Base-by-base conservation (phyloP, 37 sponge, comb jelly and placozoan genomes). In the Petrosia ficiformis region DNA sequence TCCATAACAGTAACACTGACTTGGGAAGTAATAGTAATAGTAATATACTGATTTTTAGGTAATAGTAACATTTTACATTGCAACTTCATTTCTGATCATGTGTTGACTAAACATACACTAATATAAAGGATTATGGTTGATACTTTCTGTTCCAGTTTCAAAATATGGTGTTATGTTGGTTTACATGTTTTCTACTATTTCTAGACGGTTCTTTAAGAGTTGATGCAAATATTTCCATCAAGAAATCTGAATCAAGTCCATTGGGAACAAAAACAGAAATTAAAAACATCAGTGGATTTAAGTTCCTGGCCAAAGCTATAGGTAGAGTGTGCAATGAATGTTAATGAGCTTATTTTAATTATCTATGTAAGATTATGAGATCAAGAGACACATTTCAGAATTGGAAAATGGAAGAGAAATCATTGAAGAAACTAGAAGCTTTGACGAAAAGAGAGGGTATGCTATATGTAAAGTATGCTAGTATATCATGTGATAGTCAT, bases 141-240 rank as follows among this genome's bases (percentile, higher is more conserved):
- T n/a, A n/a, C n/a, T n/a, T n/a, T n/a, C n/a, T n/a, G n/a, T n/a
- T n/a, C n/a, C n/a, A n/a, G n/a, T n/a, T n/a, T n/a, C n/a, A n/a
- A n/a, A 19, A 14, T 19, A 14, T 14, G 54, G 54, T 8, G 54
- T 48, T 48, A 48, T 48, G 8, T 8, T 48, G 14, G 14, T 48
- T 48, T 19, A 19, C 54, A 48, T 48, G 8, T 19, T 48, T 48
- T 19, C 14, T 48, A 48, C 14, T 48, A 48, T 48, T 52, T 44
- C 11, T 61, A 70, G 80, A 77, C 16, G 90, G 80, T 4, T 78
- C 90, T 19, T 40, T 89, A 33, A 70, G 90, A 19, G 90, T 89
- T 57, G 90, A 89, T 58, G 90, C 90, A 37, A 89, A 89, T 65
- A 70, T 89, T 24, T 89, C 90, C 4, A 76, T 89, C 39, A 39